These are phyloP conservation scores for Drosophila leonis DNA, from an alignment of 2,888 invertebrate species.

Conservation along the genomic window DNA sequence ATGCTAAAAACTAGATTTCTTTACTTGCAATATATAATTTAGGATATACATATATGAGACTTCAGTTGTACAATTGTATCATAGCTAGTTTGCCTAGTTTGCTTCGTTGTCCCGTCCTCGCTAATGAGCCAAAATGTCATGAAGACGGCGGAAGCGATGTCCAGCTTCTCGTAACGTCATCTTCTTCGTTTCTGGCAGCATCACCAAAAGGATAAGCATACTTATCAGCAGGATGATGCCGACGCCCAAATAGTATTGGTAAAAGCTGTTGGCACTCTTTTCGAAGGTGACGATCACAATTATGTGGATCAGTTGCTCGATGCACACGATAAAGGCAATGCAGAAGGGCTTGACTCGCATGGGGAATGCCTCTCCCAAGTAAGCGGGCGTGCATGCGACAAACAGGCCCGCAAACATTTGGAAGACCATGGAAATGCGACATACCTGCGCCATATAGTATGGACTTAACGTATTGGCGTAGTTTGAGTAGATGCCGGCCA, in stretches of 20 bases:
- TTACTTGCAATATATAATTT: constrained; percentile 1
- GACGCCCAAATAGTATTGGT: constrained; percentile 54
- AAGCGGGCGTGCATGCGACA: constrained; percentile 69
- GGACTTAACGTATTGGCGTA: constrained; percentile 2
- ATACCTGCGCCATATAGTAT: constrained; percentile 49
- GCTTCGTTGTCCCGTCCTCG: not conserved
- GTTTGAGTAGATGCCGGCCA: constrained; percentile 57
- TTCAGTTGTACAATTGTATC: constrained; percentile 1
- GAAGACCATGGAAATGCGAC: constrained; percentile 58
- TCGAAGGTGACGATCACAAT: constrained; percentile 54
- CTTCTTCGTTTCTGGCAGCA: constrained; percentile 57
- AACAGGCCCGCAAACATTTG: constrained; percentile 76
- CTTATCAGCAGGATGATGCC: constrained; percentile 59
- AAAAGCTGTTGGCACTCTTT: constrained; percentile 12
- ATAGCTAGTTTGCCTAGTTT: not conserved
- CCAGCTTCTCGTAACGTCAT: constrained; percentile 52
- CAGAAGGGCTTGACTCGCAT: constrained; percentile 69
- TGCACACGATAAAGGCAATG: constrained; percentile 61
- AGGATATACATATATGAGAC: not conserved
- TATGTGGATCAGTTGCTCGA: constrained; percentile 72
- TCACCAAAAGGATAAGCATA: constrained; percentile 38
- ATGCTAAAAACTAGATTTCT: constrained; percentile 2
- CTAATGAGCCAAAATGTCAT: constrained; percentile 43
- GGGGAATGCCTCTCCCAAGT: constrained; percentile 79
- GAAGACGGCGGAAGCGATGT: constrained; percentile 36